Base-by-base conservation (phyloP, 2,113 vertebrate genomes). In the Xyliphius kryptos region DNA sequence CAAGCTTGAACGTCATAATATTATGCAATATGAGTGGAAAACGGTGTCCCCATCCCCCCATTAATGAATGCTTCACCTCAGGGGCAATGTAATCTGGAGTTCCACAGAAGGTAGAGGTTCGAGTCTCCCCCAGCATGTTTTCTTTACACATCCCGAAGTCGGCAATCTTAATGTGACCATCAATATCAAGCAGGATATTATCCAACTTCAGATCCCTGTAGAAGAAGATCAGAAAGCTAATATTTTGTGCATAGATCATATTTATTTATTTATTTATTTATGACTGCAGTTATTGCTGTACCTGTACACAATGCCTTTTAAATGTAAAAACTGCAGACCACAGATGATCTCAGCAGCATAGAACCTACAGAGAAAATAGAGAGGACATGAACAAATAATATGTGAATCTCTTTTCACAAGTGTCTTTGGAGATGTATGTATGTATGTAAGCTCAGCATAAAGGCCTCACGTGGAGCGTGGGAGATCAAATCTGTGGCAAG, bases 61-160 rank as follows among this genome's bases (percentile, higher is more conserved):
- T n/a, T n/a, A n/a, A n/a, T n/a, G n/a, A n/a, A n/a, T n/a, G n/a
- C n/a, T n/a, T n/a, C n/a, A 97, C 96, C 93, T 99, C 96, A 0
- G 96, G 96, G 19, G 96, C 96, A 0, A 99, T 98, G 67, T 97
- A 98, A 80, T 99, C 96, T 0, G 96, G 96, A 0, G 96, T 98
- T 17, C 96, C 96, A 2, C 96, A 99, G 86, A 99, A 99, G 22
- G 96, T 99, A 52, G 88, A 89, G 0, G 96, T 97, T 80, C 89
- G 86, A 0, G 81, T 66, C 0, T 94, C 91, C 1, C 87, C 90
- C 19, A 82, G 62, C 84, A 98, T 95, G 80, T 92, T 94, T 76
- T 99, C 96, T 74, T 99, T 99, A 72, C 96, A 98, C 96, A 99
- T 97, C 1, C 96, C 96, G 16, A 99, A 99, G 73, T 99, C 96